These are phyloP conservation scores for Rutpela maculata DNA, from an alignment of 2,888 invertebrate genomes.

Conservation along the genomic window DNA sequence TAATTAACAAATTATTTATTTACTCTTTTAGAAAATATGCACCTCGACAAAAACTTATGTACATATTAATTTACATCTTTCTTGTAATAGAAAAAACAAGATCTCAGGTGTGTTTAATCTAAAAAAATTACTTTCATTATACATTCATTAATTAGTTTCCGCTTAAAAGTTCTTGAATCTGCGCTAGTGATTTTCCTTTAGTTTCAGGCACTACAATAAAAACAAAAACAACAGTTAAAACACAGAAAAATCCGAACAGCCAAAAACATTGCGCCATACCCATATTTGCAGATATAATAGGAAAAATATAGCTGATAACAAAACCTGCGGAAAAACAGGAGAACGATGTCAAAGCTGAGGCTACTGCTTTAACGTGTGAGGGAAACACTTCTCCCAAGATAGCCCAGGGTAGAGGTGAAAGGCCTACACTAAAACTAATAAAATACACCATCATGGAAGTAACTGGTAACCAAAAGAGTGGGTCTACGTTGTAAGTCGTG, in stretches of 20 bases:
- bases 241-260: constrained; percentile 57
- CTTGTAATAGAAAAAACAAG: not conserved
- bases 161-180: constrained; percentile 56
- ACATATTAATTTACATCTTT: not conserved
- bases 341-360: constrained; percentile 74
- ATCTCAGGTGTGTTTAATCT: not conserved
- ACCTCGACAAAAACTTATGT: not conserved
- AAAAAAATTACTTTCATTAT: no score
- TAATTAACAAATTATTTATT: not conserved
- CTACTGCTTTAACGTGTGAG: constrained; percentile 79
- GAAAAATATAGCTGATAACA: constrained; percentile 59
- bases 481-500: constrained; percentile 55
- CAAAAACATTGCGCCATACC: constrained; percentile 60
- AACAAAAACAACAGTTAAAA: constrained; percentile 55
- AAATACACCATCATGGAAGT: constrained; percentile 83
- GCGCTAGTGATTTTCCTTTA: constrained; percentile 57
- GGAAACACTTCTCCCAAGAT: constrained; percentile 89
- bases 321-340: constrained; percentile 56
- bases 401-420: constrained; percentile 88
- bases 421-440: constrained; percentile 81
- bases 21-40: not conserved
- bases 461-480: constrained; percentile 82
- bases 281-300: constrained; percentile 51
- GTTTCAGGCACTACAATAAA: constrained; percentile 60
- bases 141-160: not conserved